Base-by-base conservation (phyloP, 2,888 invertebrate genomes). In the Balanococcus diminutus region DNA sequence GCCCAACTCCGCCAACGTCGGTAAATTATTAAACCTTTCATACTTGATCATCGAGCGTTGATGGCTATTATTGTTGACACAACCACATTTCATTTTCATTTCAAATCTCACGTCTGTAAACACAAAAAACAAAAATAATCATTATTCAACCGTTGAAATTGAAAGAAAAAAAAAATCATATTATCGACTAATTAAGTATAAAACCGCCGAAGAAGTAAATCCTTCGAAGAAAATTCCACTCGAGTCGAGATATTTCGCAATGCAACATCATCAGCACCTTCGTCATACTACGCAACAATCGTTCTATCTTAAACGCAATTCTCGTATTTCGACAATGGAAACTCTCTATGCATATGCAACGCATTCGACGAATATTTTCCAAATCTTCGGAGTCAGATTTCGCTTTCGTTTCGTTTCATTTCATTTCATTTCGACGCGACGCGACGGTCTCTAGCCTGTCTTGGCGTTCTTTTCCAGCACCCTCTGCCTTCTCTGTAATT, bases 1-100 rank as follows among this genome's bases (percentile, higher is more conserved):
- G 46, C 82, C 82, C 51, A 82, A 31, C 32, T 82, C 82, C 46
- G 82, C 82, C 82, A 82, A 32, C 32, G 82, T 82, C n/a, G 82
- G 82, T 56, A 82, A 32, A 25, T 46, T 82, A 46, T 82, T 28
- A 56, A 56, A 82, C 28, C 82, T 82, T 25, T 82, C 82, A 31
- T 56, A 82, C 6, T 82, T 82, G 36, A 46, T 46, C 82, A 32
- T 28, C 46, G 28, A 32, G 28, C 32, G 82, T 82, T 82, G 82
- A 22, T 46, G 39, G 28, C 28, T 31, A 56, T 56, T 28, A 32
- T 32, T 82, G 42, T 46, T 46, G 32, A 42, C 56, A 82, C 82
- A 82, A 46, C 46, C 46, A 42, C 39, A 46, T 82, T 82, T 82
- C 82, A 82, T 82, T 82, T 82, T 75, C 75, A 75, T 75, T 75